phyloP scores from a whole-genome alignment of 2,113 vertebrate genomes.

The Scortum barcoo region DNA sequence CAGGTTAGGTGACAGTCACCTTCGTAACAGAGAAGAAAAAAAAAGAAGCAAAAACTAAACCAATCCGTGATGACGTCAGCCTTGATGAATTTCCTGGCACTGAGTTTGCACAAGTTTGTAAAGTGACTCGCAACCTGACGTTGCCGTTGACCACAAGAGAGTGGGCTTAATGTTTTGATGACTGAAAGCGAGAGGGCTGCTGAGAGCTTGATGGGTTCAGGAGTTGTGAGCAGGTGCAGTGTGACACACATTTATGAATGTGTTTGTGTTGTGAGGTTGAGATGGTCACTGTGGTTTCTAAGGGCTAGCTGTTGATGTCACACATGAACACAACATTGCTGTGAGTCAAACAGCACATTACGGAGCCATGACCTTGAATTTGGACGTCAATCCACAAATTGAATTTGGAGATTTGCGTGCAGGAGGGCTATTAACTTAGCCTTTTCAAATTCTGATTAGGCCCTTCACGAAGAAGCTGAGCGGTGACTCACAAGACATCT shows the following conservation, averaged over 20 bases:
- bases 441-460: slow-evolving; percentile 62
- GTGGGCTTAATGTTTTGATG: slow-evolving; percentile 4
- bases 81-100: slow-evolving; percentile 8
- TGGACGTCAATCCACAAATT: slow-evolving; percentile 41
- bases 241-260: slow-evolving; percentile 8
- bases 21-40: neutral
- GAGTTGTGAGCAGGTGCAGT: slow-evolving; percentile 53
- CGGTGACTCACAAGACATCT: slow-evolving; percentile 54
- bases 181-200: neutral
- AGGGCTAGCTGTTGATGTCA: neutral
- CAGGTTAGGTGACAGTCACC: slow-evolving; percentile 59
- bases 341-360: slow-evolving; percentile 31
- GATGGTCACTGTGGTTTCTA: slow-evolving; percentile 37
- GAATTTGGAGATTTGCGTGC: slow-evolving; percentile 43
- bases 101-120: neutral
- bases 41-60: neutral
- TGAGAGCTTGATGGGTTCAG: slow-evolving; percentile 4
- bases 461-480: slow-evolving; percentile 35
- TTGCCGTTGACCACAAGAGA: slow-evolving; percentile 6
- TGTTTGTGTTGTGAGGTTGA: slow-evolving; percentile 8
- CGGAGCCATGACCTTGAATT: neutral
- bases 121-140: slow-evolving; percentile 36
- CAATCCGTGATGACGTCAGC: slow-evolving; percentile 33
- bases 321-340: neutral
- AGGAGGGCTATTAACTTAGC: slow-evolving; percentile 18